phyloP scores from a whole-genome alignment of 2,888 invertebrate species.

The Tipula unca region DNA sequence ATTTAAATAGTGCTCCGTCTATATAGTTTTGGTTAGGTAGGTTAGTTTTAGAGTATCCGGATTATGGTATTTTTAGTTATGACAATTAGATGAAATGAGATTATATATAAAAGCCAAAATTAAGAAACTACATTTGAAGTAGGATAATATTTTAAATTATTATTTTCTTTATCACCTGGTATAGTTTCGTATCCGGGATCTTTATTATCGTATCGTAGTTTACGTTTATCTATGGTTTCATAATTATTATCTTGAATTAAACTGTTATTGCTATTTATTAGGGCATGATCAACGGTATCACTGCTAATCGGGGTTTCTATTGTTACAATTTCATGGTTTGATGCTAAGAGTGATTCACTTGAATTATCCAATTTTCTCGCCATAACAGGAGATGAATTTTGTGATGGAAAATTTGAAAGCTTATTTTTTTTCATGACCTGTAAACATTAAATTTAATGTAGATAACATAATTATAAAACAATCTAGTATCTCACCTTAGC shows the following conservation, averaged over 20 bases:
- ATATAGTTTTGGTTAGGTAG: constrained; percentile 21
- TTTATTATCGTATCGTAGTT: constrained; percentile 37
- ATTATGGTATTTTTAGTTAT: constrained; percentile 21
- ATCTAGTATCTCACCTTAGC: constrained; percentile 59
- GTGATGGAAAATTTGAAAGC: constrained; percentile 37
- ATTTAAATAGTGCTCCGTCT: neutral
- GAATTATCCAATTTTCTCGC: constrained; percentile 28
- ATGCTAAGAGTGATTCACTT: constrained; percentile 20
- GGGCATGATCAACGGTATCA: neutral
- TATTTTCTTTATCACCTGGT: constrained; percentile 34
- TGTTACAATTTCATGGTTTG: neutral
- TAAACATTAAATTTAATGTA: neutral
- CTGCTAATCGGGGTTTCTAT: neutral
- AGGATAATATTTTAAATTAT: constrained; percentile 20
- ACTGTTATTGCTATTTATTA: neutral
- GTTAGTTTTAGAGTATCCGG: neutral
- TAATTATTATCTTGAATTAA: constrained; percentile 47
- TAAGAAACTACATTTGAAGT: neutral
- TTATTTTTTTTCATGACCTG: constrained; percentile 43
- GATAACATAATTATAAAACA: neutral
- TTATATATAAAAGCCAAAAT: neutral
- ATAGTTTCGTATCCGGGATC: constrained; percentile 59
- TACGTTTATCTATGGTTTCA: constrained; percentile 49
- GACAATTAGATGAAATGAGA: neutral
- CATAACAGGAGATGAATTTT: constrained; percentile 36